phyloP scores from a whole-genome alignment of 2,113 vertebrate genomes.

The Edolisoma coerulescens region DNA sequence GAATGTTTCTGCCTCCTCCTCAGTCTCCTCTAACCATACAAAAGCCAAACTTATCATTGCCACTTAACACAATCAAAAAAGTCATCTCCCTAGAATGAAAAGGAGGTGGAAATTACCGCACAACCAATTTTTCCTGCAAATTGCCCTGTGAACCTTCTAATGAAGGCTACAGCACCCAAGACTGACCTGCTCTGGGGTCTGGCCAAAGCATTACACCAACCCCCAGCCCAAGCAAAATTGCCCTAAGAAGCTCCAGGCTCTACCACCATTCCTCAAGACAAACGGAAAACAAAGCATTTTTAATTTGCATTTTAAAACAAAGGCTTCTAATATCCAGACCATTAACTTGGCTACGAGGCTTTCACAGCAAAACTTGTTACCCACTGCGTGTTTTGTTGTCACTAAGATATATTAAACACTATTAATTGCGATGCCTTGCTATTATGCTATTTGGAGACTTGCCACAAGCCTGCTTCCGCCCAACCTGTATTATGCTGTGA shows the following conservation, averaged over 20 bases:
- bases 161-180: neutral
- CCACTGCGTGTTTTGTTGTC: neutral
- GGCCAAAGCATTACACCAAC: neutral
- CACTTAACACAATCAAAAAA: neutral
- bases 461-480: neutral
- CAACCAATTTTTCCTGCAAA: neutral
- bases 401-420: slow-evolving; percentile 45
- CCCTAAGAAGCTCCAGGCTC: neutral
- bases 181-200: neutral
- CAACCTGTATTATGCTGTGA: neutral
- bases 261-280: neutral
- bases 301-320: slow-evolving; percentile 55
- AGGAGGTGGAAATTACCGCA: neutral
- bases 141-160: neutral
- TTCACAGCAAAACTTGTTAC: slow-evolving; percentile 35
- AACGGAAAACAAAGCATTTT: slow-evolving; percentile 16
- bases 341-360: slow-evolving; percentile 44
- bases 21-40: neutral
- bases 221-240: neutral
- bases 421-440: slow-evolving; percentile 8
- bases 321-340: slow-evolving; percentile 35
- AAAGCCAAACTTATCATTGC: neutral
- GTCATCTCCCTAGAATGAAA: neutral
- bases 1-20: slow-evolving; percentile 19
- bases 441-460: slow-evolving; percentile 29